A percentile compares a stretch with the other conserved stretches of the same genome.
phyloP scores from a whole-genome alignment of 2,113 vertebrate species.

The Paradoxurus hermaphroditus region DNA sequence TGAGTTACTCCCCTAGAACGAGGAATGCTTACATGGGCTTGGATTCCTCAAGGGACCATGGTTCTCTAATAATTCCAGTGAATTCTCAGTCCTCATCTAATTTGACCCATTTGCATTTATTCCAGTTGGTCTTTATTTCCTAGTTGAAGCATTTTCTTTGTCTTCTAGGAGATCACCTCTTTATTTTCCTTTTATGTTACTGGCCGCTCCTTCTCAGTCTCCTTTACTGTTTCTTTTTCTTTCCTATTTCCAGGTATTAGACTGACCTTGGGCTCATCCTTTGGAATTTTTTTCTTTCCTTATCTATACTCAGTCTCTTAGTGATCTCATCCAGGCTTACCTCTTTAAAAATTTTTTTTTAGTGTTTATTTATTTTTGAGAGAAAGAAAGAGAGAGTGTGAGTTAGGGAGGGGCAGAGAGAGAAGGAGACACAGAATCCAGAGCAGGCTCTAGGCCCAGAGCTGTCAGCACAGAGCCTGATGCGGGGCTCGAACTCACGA shows the following conservation, averaged over 20 bases:
- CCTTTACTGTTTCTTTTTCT: not conserved
- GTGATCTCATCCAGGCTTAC: constrained; percentile 6
- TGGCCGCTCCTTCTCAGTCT: not conserved
- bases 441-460: too few species aligned
- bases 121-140: not conserved
- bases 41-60: not conserved
- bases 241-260: not conserved
- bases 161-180: not conserved
- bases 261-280: not conserved
- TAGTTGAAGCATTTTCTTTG: not conserved
- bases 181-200: not conserved
- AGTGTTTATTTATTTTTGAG: too few species aligned
- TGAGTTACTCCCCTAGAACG: not conserved
- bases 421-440: too few species aligned
- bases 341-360: not conserved
- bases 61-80: not conserved
- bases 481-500: too few species aligned
- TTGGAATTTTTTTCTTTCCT: not conserved
- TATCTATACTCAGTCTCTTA: not conserved
- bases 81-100: not conserved
- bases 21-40: not conserved
- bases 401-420: too few species aligned
- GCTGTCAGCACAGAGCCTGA: too few species aligned
- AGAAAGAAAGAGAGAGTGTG: too few species aligned
- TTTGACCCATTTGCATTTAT: not conserved